Evolutionary conservation across 2,113 vertebrate species (phyloP).

Genomic region (Colistium nudipinnis): DNA sequence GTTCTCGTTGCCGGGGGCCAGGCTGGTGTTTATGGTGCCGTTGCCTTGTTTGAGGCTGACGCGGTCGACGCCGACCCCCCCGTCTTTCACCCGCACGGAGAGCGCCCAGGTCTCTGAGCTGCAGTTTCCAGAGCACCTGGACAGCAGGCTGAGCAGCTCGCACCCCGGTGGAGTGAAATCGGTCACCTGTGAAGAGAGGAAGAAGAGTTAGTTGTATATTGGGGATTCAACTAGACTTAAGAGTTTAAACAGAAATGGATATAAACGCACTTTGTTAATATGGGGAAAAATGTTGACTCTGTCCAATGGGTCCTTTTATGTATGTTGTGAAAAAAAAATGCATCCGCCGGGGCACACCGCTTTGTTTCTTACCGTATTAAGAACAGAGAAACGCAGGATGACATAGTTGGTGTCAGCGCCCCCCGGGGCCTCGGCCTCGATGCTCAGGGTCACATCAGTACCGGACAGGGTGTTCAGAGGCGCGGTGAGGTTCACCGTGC

Average conservation of each 20-base stretch:
- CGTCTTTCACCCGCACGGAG: constrained; percentile 58
- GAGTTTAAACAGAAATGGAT: neutral
- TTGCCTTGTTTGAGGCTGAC: constrained; percentile 61
- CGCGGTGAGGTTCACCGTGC: constrained; percentile 54
- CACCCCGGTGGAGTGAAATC: constrained; percentile 67
- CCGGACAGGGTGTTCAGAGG: constrained; percentile 65
- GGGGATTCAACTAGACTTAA: neutral
- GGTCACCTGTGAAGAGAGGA: constrained; percentile 47
- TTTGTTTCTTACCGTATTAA: constrained; percentile 58
- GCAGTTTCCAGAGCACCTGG: constrained; percentile 62
- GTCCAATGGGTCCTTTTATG: too few species aligned
- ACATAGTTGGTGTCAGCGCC: constrained; percentile 70
- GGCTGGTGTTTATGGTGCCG: constrained; percentile 58
- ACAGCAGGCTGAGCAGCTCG: constrained; percentile 31
- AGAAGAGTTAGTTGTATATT: neutral
- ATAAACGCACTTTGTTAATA: too few species aligned
- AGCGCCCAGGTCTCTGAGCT: constrained; percentile 48
- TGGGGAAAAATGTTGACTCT: too few species aligned
- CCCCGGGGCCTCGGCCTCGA: constrained; percentile 58
- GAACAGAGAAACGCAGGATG: constrained; percentile 49
- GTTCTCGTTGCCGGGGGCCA: constrained; percentile 15
- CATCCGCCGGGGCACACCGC: too few species aligned
- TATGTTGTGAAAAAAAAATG: too few species aligned
- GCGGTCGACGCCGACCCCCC: constrained; percentile 54
- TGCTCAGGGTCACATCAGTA: constrained; percentile 70